Conservation (phyloP, 2,113 vertebrate genomes). For the Gnathonemus echidnorhynchus region DNA sequence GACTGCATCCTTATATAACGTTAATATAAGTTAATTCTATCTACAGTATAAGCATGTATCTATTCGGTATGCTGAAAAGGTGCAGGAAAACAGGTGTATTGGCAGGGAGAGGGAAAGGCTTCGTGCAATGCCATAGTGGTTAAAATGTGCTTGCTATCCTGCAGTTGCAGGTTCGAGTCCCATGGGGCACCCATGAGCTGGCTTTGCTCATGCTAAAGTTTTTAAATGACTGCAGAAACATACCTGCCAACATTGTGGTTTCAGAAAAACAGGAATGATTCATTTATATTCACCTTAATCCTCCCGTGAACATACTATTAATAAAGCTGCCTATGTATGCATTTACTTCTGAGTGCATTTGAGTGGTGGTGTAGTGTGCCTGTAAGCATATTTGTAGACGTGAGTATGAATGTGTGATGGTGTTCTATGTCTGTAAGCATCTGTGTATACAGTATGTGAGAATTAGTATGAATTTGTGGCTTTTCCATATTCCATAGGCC, state of each 20-base stretch:
- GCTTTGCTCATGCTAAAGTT: not conserved
- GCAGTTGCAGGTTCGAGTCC: not conserved
- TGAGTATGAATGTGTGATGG: not conserved
- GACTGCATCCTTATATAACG: not conserved
- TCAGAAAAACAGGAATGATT: no score
- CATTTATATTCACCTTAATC: no score
- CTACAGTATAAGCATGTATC: not conserved
- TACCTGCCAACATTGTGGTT: not conserved
- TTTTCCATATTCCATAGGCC: not conserved
- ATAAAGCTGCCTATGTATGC: not conserved
- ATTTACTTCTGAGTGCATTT: not conserved
- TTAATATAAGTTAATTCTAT: not conserved
- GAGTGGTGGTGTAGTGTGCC: not conserved
- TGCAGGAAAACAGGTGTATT: not conserved
- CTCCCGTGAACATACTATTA: no score
- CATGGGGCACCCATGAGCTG: not conserved
- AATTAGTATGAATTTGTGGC: not conserved
- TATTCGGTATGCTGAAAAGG: not conserved
- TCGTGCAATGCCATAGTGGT: not conserved
- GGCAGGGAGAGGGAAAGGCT: not conserved
- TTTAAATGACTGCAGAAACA: not conserved
- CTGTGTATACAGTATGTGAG: not conserved
- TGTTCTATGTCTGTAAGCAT: not conserved
- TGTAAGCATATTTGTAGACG: not conserved
- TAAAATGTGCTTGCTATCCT: not conserved